phyloP scores from a whole-genome alignment of 2,888 invertebrate genomes.

The Diloba caeruleocephala region DNA sequence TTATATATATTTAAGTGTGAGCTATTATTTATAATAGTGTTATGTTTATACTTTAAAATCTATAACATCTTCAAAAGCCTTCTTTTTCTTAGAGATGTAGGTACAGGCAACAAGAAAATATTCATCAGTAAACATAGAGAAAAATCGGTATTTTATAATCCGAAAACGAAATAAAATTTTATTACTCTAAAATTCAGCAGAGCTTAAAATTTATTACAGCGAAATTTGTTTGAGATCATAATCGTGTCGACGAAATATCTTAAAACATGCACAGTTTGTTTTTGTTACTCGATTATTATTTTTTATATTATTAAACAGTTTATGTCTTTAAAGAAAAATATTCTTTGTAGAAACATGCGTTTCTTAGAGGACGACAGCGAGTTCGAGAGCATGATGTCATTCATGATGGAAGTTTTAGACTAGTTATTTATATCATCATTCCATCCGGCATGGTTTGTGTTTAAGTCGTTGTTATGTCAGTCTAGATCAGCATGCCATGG shows the following conservation, averaged over 20 bases:
- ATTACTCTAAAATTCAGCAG: constrained; percentile 36
- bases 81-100: not conserved
- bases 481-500: too few relatives aligned
- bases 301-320: constrained; percentile 6
- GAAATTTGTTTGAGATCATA: constrained; percentile 44
- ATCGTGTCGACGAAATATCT: constrained; percentile 23
- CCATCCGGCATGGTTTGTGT: constrained; percentile 24
- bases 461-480: too few relatives aligned
- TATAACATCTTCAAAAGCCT: too few relatives aligned
- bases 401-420: constrained; percentile 10
- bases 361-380: constrained; percentile 7
- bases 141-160: constrained; percentile 3
- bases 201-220: constrained; percentile 29
- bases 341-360: constrained; percentile 10
- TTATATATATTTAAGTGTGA: too few relatives aligned
- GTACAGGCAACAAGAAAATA: not conserved
- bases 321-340: constrained; percentile 11
- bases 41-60: too few relatives aligned
- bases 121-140: constrained; percentile 2
- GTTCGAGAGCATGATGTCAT: constrained; percentile 30
- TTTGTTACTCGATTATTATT: constrained; percentile 10
- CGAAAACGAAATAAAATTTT: constrained; percentile 27
- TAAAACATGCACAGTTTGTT: constrained; percentile 27
- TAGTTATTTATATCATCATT: constrained; percentile 24
- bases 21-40: too few relatives aligned